Base-by-base conservation (phyloP, 2,113 vertebrate species). In the Zapornia atra region DNA sequence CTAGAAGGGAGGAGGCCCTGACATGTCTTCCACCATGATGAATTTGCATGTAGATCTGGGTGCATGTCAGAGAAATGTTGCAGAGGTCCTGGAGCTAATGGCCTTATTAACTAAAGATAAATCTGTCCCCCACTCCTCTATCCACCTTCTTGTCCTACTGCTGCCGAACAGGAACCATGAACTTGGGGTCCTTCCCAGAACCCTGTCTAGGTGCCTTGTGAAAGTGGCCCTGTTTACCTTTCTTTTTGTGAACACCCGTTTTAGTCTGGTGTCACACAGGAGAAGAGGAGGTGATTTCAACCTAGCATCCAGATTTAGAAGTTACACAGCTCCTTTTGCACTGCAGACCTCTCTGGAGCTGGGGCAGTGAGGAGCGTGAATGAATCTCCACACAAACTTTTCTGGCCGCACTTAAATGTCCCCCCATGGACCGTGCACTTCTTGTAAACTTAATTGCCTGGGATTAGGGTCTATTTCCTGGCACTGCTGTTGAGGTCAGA, bases 391-490 rank as follows among this genome's bases (percentile, higher is more conserved):
- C 28, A 38, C n/a, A 63, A 76, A 64, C 65, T 48, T 76, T 54
- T 31, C 63, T 31, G 46, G 50, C 44, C 3, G 2, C 65, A 40
- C 20, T 89, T 95, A 82, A 84, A 78, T 13, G 2, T 86, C 14
- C 34, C 72, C 13, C 83, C 70, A 76, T 34, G 82, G 93, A 72
- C 92, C 83, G 63, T 2, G 2, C 82, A 68, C 90, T 96, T 97
- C 94, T 97, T 95, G 72, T 97, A 96, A 97, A 96, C 64, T 82
- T 95, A 95, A 94, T 96, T 96, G 88, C 88, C 54, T 95, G 73
- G 75, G 82, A 96, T 96, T 95, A 88, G 34, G 63, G 71, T 89
- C 92, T 78, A 59, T 92, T 97, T 97, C 90, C 82, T 95, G 95
- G 82, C 90, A 96, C 56, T 2, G 15, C 59, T 28, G 3, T 42